Conservation (phyloP, 2,797 vertebrate species). For the Micropoecilia bifurca region DNA sequence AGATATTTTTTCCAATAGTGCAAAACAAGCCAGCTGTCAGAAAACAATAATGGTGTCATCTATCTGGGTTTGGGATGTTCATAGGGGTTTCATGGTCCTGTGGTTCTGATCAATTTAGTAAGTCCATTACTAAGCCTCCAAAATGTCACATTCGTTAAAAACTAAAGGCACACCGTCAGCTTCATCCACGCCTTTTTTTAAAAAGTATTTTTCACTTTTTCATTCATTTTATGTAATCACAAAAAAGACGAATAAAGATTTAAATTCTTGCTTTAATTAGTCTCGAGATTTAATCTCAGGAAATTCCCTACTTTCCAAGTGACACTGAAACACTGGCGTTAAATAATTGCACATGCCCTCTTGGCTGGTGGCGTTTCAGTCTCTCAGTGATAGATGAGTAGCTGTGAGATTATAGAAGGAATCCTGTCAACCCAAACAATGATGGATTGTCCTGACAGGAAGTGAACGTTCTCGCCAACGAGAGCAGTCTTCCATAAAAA, state of each 20-base stretch:
- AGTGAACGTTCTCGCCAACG: constrained; percentile 47
- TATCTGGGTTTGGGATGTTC: background rate
- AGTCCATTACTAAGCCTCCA: background rate
- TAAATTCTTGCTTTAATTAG: constrained; percentile 7
- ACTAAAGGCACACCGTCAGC: background rate
- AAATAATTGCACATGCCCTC: background rate
- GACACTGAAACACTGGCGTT: constrained; percentile 44
- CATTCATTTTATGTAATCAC: background rate
- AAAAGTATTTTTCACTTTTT: background rate
- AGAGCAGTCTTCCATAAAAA: constrained; percentile 42
- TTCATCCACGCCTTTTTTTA: background rate
- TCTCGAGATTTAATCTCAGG: constrained; percentile 16
- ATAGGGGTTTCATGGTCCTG: background rate
- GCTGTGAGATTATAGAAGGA: constrained; percentile 57
- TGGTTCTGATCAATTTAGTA: background rate
- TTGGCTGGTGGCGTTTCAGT: constrained; percentile 32
- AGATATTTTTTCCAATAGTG: background rate
- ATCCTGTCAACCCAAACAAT: constrained; percentile 57
- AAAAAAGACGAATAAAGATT: background rate
- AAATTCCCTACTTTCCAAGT: constrained; percentile 24
- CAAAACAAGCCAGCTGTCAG: background rate
- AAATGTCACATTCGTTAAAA: constrained; percentile 4
- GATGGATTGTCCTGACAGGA: constrained; percentile 69
- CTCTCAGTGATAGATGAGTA: constrained; percentile 65
- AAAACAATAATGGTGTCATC: background rate